These are phyloP conservation scores for Euphysa ruthae DNA, from an alignment of 30 jellyfish, hydroid and myxozoan species.

Conservation along the genomic window DNA sequence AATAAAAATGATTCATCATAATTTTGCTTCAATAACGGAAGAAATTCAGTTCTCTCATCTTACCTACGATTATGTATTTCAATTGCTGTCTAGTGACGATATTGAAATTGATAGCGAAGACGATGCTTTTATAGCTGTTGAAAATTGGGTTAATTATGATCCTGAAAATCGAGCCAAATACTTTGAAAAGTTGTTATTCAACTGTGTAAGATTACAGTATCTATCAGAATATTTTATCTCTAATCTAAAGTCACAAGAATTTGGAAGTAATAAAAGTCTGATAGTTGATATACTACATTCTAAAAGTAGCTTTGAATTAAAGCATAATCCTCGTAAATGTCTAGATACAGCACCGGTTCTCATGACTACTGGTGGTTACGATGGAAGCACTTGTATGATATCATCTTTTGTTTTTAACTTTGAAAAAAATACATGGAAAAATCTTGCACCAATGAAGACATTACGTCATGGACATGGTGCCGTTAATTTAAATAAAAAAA, in stretches of 20 bases:
- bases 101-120: constrained; percentile 57
- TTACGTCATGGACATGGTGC: constrained; percentile 83
- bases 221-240: constrained; percentile 26
- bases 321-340: constrained; percentile 52
- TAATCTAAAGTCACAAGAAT: neutral
- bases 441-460: constrained; percentile 49
- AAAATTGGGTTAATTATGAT: constrained; percentile 40
- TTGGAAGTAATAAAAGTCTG: constrained; percentile 4
- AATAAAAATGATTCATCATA: constrained; percentile 29
- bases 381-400: constrained; percentile 70
- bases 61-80: constrained; percentile 23
- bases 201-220: constrained; percentile 52
- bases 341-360: constrained; percentile 48
- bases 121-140: constrained; percentile 34
- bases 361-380: constrained; percentile 85
- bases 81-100: constrained; percentile 42
- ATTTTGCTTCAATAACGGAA: constrained; percentile 26
- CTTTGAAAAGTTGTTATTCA: constrained; percentile 16
- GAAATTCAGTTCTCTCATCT: constrained; percentile 44
- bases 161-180: constrained; percentile 8
- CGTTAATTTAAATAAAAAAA: constrained; percentile 30
- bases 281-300: constrained; percentile 3
- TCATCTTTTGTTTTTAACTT: constrained; percentile 53
- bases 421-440: constrained; percentile 14
- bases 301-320: neutral